Evolutionary conservation across 2,113 vertebrate genomes (phyloP).

Genomic region (Felis catus): F.catus_Fca126_mat1.0 CM031418.1:90270001-90270500

Average conservation of each 20-base stretch:
- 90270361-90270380: slow-evolving; percentile 54
- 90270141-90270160: not conserved
- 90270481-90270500: slow-evolving; percentile 46
- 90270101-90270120: not conserved
- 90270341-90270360: not conserved
- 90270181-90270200: not conserved
- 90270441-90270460: slow-evolving; percentile 58
- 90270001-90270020: not conserved
- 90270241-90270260: slow-evolving; percentile 53
- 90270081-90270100: not conserved
- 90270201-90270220: slow-evolving; percentile 56
- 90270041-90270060: not conserved
- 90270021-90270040: not conserved
- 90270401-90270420: slow-evolving; percentile 29
- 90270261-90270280: slow-evolving; percentile 56
- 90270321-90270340: slow-evolving; percentile 51
- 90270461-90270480: slow-evolving; percentile 43
- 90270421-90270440: slow-evolving; percentile 59
- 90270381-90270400: slow-evolving; percentile 62
- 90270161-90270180: slow-evolving; percentile 29
- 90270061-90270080: not conserved
- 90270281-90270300: slow-evolving; percentile 37
- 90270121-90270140: not conserved
- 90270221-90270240: slow-evolving; percentile 61
- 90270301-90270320: slow-evolving; percentile 42